These are phyloP conservation scores for Petrocephalus microphthalmus DNA, from an alignment of 2,113 vertebrate species.

Conservation along the genomic window DNA sequence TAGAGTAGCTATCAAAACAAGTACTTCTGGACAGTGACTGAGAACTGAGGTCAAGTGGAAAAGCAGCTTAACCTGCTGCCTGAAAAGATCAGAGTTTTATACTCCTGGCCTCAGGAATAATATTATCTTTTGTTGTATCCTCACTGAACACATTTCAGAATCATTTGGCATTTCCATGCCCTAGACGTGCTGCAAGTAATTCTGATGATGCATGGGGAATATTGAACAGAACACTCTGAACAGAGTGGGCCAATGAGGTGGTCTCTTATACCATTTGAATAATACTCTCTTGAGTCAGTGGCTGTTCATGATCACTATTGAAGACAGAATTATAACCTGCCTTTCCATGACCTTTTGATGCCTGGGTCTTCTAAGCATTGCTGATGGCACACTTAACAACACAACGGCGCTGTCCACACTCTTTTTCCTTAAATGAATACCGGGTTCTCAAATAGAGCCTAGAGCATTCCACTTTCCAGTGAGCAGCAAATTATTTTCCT, in stretches of 20 bases:
- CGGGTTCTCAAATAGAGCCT: no score
- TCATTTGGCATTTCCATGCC: background rate
- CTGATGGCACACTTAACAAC: no score
- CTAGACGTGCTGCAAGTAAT: background rate
- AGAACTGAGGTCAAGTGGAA: background rate
- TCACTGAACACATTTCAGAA: constrained; percentile 30
- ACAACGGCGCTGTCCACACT: no score
- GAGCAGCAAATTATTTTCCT: no score
- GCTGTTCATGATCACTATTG: no score
- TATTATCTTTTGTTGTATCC: constrained; percentile 43
- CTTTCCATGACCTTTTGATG: no score
- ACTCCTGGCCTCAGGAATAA: background rate
- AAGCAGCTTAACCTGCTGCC: background rate
- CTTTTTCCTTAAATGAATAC: no score
- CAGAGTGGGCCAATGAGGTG: background rate
- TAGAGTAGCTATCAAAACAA: background rate
- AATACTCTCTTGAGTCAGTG: background rate
- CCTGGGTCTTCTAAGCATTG: no score
- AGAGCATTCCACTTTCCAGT: no score
- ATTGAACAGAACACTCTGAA: background rate
- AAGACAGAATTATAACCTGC: no score
- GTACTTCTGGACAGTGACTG: background rate
- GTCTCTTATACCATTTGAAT: background rate
- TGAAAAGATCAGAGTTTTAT: background rate
- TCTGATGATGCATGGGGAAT: background rate